Percentiles rank a stretch among this genome's conserved stretches.
Conservation (phyloP, 1,140 invertebrate genomes). For the Caenorhabditis brenneri region DNA sequence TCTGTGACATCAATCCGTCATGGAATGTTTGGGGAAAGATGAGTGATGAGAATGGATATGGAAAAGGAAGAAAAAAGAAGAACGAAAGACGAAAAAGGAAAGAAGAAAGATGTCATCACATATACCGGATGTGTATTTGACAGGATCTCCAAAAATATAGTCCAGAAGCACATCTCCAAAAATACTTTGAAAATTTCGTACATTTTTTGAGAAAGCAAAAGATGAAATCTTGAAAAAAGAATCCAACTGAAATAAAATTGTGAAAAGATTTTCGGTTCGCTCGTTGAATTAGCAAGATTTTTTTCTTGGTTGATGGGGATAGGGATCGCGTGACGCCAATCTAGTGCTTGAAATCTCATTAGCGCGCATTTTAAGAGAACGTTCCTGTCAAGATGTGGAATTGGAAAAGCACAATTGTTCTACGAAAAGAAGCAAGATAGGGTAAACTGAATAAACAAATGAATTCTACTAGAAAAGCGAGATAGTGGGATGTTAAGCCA, state of each 20-base stretch:
- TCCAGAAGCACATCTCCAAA: background rate
- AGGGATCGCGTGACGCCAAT: background rate
- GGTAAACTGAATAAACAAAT: too few species aligned
- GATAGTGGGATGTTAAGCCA: too few species aligned
- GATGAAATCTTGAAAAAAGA: background rate
- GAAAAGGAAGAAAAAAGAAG: background rate
- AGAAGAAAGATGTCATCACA: background rate
- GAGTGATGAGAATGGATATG: background rate
- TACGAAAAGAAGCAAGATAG: background rate
- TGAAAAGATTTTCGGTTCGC: background rate
- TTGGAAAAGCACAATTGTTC: background rate
- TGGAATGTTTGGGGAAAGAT: constrained; percentile 26
- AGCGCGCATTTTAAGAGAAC: background rate
- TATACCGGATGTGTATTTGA: background rate
- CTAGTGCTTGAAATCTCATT: constrained; percentile 15
- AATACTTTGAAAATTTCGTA: background rate
- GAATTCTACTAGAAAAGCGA: too few species aligned
- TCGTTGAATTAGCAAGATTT: background rate
- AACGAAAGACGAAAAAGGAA: constrained; percentile 4
- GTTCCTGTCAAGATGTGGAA: too few species aligned
- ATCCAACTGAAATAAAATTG: background rate
- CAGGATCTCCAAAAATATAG: background rate
- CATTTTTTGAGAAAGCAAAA: too few species aligned
- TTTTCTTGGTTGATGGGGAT: background rate
- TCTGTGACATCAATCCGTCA: constrained; percentile 35